Percentiles rank a stretch among this genome's conserved stretches.
These are phyloP conservation scores for Acanthopleura granulata DNA, from an alignment of 2,888 invertebrate genomes.

Conservation along the genomic window DNA sequence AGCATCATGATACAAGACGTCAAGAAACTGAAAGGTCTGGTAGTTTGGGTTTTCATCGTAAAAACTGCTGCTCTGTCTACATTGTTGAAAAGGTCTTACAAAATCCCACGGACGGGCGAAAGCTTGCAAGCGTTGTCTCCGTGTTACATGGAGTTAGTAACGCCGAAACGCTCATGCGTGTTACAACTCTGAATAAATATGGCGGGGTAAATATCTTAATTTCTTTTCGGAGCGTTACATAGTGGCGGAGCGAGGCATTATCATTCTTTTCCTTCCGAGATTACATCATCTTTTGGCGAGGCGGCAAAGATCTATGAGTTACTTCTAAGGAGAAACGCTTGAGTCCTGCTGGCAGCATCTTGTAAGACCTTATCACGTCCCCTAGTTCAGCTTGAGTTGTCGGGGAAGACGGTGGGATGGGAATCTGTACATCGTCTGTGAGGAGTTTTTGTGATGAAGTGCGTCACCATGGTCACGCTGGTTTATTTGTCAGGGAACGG, in stretches of 20 bases:
- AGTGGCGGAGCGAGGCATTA: no score
- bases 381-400: background rate
- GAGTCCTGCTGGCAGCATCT: background rate
- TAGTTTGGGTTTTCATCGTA: background rate
- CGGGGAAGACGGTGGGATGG: background rate
- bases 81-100: constrained; percentile 12
- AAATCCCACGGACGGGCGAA: background rate
- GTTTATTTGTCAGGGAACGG: constrained; percentile 35
- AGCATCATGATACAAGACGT: constrained; percentile 7
- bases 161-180: no score
- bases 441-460: constrained; percentile 13
- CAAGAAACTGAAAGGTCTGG: background rate
- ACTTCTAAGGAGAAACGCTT: background rate
- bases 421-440: constrained; percentile 12
- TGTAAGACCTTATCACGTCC: constrained; percentile 10
- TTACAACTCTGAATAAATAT: no score
- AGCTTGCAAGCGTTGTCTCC: background rate
- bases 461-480: background rate
- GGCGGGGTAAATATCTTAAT: no score
- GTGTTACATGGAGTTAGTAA: no score
- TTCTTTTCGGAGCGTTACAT: no score
- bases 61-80: constrained; percentile 13
- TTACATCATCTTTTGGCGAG: no score
- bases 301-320: no score
- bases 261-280: no score